Conservation (phyloP, 1,140 invertebrate species). For the Dendrolimus kikuchii region DNA sequence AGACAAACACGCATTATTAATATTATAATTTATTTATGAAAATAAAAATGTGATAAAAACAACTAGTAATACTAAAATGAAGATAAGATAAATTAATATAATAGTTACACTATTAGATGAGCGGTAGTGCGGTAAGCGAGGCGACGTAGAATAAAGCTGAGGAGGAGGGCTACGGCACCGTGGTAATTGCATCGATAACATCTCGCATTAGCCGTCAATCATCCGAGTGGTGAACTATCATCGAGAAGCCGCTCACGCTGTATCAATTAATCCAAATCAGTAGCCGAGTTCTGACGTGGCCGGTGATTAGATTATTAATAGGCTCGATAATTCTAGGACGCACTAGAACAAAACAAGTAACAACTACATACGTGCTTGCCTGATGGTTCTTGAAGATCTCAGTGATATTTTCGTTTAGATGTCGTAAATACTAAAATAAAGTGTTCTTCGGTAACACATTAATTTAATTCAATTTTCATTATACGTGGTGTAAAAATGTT, state of each 20-base stretch:
- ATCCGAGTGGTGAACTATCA: constrained; percentile 46
- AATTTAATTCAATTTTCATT: too few relatives aligned
- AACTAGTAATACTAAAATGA: too few relatives aligned
- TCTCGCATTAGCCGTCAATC: constrained; percentile 65
- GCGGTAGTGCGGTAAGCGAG: too few relatives aligned
- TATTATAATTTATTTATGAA: too few relatives aligned
- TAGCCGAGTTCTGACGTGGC: constrained; percentile 46
- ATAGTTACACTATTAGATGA: too few relatives aligned
- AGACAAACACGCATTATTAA: too few relatives aligned
- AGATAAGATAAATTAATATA: too few relatives aligned
- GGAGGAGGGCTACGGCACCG: constrained; percentile 19
- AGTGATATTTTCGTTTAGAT: too few relatives aligned
- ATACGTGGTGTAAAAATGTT: too few relatives aligned
- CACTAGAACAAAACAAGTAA: constrained; percentile 16
- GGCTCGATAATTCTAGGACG: constrained; percentile 45
- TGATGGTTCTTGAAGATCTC: background rate
- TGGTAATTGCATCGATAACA: constrained; percentile 60
- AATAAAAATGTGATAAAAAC: too few relatives aligned
- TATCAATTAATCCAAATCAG: constrained; percentile 67
- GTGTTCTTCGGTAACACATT: too few relatives aligned
- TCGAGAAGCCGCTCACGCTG: constrained; percentile 30
- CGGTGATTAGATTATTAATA: constrained; percentile 58
- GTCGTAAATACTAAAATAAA: too few relatives aligned
- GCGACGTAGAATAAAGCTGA: background rate
- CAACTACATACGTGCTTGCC: constrained; percentile 6